Base-by-base conservation (phyloP, 2,797 vertebrate species). In the Prunella strophiata region DNA sequence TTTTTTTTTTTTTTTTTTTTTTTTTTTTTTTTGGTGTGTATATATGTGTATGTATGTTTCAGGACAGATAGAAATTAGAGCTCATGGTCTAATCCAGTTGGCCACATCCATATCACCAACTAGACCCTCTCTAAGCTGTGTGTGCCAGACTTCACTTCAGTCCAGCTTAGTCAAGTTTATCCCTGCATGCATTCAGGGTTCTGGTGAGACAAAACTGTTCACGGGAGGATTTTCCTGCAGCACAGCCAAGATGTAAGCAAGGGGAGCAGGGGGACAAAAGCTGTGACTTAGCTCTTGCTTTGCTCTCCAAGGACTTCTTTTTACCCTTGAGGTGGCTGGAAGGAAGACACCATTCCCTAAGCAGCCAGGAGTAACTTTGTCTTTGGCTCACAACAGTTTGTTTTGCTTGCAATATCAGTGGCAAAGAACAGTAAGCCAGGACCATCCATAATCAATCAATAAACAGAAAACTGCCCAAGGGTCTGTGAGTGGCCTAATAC, bases 41-140 rank as follows among this genome's bases (percentile, higher is more conserved):
- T 27, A 11, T 9, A 23, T 2, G 9, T 0, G 0, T 10, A 27
- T 18, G 7, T 29, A 7, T 4, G 2, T 38, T 40, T 29, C 26
- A n/a, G 20, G 29, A 57, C 7, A 54, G 14, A 54, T 0, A 30
- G 13, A 59, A 52, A 47, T 9, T 11, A 85, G 30, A 66, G 22
- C 14, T 83, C 9, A 1, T 34, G 21, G 38, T 77, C 3, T 12
- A 23, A 48, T 29, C 29, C 43, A 32, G 5, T 43, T 57, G 54
- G 30, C 30, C 17, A 36, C 36, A 43, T 26, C 57, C 2, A 1
- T 23, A 50, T 52, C 42, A 74, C 11, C 29, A 80, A 4, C 14
- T 3, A 32, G 50, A 71, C 16, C 9, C 55, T 48, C 42, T 78
- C 36, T 32, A 43, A 75, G 7, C 10, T 30, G 6, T 1, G 2